A percentile compares a stretch with the other conserved stretches of the same genome.
phyloP scores from a whole-genome alignment of 2,797 vertebrate species.

The Mormyrus hasselquistii region DNA sequence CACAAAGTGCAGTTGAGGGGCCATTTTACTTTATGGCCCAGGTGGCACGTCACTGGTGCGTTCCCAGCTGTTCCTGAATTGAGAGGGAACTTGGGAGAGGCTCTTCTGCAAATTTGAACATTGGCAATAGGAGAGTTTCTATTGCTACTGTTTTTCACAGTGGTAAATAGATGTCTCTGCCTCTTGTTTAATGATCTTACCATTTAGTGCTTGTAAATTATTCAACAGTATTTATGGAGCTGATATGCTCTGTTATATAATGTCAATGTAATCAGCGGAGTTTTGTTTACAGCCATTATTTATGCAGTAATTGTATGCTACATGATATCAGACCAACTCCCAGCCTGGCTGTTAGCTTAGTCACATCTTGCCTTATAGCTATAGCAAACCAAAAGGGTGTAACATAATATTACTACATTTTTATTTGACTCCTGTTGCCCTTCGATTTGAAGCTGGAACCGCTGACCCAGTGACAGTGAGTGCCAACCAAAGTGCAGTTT shows the following conservation, averaged over 20 bases:
- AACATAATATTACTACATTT: not conserved
- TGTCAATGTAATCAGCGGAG: not conserved
- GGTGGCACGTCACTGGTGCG: not conserved
- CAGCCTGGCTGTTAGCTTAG: not conserved
- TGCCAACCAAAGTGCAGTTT: not conserved
- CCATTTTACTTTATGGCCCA: not conserved
- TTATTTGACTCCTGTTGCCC: not conserved
- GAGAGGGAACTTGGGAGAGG: not conserved
- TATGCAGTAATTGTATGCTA: not conserved
- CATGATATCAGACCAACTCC: not conserved
- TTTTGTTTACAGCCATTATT: not conserved
- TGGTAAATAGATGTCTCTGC: not conserved
- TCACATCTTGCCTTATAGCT: not conserved
- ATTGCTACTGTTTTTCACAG: not conserved
- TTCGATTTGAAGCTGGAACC: not conserved
- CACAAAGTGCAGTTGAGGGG: not conserved
- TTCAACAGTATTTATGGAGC: not conserved
- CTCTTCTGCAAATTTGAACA: not conserved
- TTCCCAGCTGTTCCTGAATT: constrained; percentile 9
- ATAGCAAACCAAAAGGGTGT: not conserved
- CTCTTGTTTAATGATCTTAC: not conserved
- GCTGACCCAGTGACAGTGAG: not conserved
- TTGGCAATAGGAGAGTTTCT: not conserved
- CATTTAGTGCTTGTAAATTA: not conserved
- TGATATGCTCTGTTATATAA: not conserved